phyloP scores from a whole-genome alignment of 2,113 vertebrate species.

The Apteryx mantelli region DNA sequence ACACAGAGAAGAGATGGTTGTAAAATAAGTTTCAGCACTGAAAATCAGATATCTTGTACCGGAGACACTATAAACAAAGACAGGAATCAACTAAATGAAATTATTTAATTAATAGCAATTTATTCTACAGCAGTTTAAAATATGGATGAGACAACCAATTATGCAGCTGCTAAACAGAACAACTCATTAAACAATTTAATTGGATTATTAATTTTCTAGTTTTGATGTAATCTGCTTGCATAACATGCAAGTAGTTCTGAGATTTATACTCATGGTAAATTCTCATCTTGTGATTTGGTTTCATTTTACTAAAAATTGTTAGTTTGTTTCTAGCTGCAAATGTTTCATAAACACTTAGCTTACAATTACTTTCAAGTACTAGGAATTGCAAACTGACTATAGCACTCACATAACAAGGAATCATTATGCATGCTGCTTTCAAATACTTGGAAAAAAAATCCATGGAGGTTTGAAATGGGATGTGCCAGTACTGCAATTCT shows the following conservation, averaged over 20 bases:
- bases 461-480: slow-evolving; percentile 57
- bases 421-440: not conserved
- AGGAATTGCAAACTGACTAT: not conserved
- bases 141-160: slow-evolving; percentile 57
- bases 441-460: slow-evolving; percentile 16
- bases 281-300: not conserved
- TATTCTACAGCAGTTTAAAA: slow-evolving; percentile 59
- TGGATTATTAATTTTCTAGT: slow-evolving; percentile 41
- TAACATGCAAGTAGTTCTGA: not conserved
- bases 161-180: slow-evolving; percentile 59
- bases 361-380: not conserved
- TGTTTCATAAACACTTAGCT: not conserved
- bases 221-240: slow-evolving; percentile 13
- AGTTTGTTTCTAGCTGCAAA: not conserved
- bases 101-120: slow-evolving; percentile 54
- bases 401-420: not conserved
- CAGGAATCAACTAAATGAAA: slow-evolving; percentile 32
- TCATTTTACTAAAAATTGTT: not conserved
- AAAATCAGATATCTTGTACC: not conserved
- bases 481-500: slow-evolving; percentile 52
- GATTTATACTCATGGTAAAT: not conserved
- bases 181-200: slow-evolving; percentile 69
- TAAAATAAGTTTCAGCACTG: not conserved
- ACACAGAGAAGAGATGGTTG: not conserved
- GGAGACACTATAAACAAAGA: not conserved